Evolutionary conservation across 1,140 invertebrate species (phyloP), one percentile per base, ranked within the genome.

Genomic region (Coptotermes formosanus): DNA sequence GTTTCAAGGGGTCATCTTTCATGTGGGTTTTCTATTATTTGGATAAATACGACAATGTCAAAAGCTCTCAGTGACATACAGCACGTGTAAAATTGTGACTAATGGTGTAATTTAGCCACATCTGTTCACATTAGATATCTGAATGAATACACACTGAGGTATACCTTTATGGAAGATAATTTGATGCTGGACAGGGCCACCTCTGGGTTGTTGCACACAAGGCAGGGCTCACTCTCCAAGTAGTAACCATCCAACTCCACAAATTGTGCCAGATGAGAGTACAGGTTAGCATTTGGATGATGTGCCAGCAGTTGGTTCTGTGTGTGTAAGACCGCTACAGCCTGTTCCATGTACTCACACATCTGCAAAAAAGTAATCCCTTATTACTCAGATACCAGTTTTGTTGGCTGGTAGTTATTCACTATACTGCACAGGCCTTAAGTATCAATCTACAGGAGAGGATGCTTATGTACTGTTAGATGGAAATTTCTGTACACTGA

Each of bases 161-260:
- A 69, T 82, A 95, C 94, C 92, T 99, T 99, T 14, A 99, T 96
- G 0, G 97, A 94, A 1, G 97, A 97, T 55, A 99, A 91, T 91
- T 99, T 99, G 75, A 99, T 96, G 86, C 96, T 97, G 0, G 95
- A 92, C 92, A 98, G 96, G 2, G 97, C 95, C 25, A 99, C 96
- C 91, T 99, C 98, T 1, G 98, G 97, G 92, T 99, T 99, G 91
- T 99, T 99, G 90, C 98, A 99, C 0, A 99, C 98, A 38, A 99
- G 93, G 90, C 98, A 99, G 0, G 98, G 98, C 89, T 99, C 98
- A 87, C 97, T 98, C 92, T 99, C 98, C 64, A 99, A 91, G 90
- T 98, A 99, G 91, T 97, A 99, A 0, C 98, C 98, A 91, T 99
- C 98, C 82, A 99, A 94, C 89, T 99, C 97, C 21, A 99, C 96